phyloP scores from a whole-genome alignment of 1,140 invertebrate genomes.

The Halyomorpha halys region DNA sequence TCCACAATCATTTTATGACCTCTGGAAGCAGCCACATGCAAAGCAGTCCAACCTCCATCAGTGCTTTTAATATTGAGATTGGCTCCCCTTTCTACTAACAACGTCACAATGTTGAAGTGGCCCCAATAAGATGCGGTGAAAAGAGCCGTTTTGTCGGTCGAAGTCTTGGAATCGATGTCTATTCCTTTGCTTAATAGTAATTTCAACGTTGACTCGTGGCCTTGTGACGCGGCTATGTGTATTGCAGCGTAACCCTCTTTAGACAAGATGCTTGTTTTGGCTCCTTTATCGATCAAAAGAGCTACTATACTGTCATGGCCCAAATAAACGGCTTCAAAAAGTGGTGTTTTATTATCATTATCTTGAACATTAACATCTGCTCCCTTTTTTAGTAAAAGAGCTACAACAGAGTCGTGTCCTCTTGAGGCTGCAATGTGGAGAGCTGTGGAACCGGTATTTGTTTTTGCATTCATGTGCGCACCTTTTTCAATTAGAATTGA shows the following conservation, averaged over 20 bases:
- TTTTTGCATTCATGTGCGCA: too few species aligned
- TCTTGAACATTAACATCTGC: slow-evolving; percentile 51
- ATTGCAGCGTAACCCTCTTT: slow-evolving; percentile 59
- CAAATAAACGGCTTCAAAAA: too few species aligned
- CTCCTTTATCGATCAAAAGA: slow-evolving; percentile 50
- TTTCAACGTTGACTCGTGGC: slow-evolving; percentile 55
- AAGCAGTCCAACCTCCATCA: slow-evolving; percentile 24
- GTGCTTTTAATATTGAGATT: background rate
- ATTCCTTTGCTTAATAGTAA: slow-evolving; percentile 55
- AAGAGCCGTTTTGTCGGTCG: slow-evolving; percentile 44
- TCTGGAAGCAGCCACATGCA: slow-evolving; percentile 28
- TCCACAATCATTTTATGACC: slow-evolving; percentile 25
- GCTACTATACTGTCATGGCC: slow-evolving; percentile 37
- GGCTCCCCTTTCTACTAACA: slow-evolving; percentile 17
- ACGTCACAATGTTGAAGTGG: slow-evolving; percentile 2
- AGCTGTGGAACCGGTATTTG: slow-evolving; percentile 17
- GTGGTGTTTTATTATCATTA: slow-evolving; percentile 53
- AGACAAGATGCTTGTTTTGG: slow-evolving; percentile 36
- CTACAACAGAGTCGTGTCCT: slow-evolving; percentile 37
- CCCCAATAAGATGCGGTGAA: slow-evolving; percentile 31
- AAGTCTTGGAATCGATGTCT: slow-evolving; percentile 56
- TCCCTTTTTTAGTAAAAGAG: slow-evolving; percentile 43
- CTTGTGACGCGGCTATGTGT: slow-evolving; percentile 74
- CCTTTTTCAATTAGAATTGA: too few species aligned
- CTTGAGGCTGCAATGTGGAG: slow-evolving; percentile 34